Evolutionary conservation across 2,797 vertebrate genomes (phyloP).

Genomic region (Clarias pachynema): DNA sequence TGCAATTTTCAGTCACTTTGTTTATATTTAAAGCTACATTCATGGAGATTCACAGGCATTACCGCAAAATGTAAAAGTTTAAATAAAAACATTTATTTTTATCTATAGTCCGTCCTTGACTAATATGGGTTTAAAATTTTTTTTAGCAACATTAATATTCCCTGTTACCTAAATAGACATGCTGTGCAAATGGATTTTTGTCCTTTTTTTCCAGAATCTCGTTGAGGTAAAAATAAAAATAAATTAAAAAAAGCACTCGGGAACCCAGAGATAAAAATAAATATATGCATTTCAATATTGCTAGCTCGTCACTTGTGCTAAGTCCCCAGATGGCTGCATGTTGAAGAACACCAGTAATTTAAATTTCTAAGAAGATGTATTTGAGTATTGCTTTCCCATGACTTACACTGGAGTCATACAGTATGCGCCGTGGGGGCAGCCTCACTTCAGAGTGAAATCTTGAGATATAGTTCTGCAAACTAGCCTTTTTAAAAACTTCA

Average conservation of each 20-base stretch:
- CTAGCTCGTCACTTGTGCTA: not conserved
- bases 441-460: conserved; percentile 9
- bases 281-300: conserved; percentile 18
- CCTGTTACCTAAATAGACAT: not conserved
- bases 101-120: not conserved
- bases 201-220: not conserved
- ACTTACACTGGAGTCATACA: not conserved
- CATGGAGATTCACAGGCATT: not conserved
- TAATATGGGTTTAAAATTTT: not conserved
- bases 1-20: not conserved
- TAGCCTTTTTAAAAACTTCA: not conserved
- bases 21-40: conserved; percentile 3
- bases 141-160: not conserved
- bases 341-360: conserved; percentile 5
- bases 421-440: not conserved
- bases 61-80: not conserved
- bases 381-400: conserved; percentile 7
- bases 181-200: not conserved
- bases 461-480: conserved; percentile 2
- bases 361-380: conserved; percentile 17
- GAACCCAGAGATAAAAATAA: conserved; percentile 11
- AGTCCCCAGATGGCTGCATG: conserved; percentile 25
- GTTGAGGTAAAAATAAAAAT: not conserved
- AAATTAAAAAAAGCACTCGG: not conserved
- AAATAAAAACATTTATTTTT: not conserved